Conservation (phyloP, 1,140 invertebrate genomes). For the Scaptomyza montana region DNA sequence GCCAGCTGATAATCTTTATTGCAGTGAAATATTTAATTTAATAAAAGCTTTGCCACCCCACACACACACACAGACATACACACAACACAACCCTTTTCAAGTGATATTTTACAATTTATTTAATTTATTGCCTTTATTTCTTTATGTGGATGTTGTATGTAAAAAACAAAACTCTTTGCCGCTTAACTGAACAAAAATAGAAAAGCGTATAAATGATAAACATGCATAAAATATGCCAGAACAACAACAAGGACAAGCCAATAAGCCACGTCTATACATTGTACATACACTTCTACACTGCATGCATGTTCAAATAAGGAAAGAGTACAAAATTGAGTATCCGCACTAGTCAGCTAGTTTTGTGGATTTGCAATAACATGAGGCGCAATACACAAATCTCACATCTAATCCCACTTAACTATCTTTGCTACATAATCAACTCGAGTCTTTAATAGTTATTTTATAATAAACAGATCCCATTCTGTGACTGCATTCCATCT, state of each 20-base stretch:
- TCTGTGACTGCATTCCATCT: no score
- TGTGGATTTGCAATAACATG: background rate
- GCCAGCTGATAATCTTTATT: slow-evolving; percentile 79
- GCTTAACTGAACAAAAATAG: slow-evolving; percentile 39
- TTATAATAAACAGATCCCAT: no score
- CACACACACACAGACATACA: background rate
- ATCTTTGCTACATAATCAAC: background rate
- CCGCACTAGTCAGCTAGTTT: background rate
- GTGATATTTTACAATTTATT: slow-evolving; percentile 79
- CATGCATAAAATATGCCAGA: slow-evolving; percentile 75
- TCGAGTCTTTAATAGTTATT: background rate
- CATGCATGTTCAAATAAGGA: slow-evolving; percentile 27
- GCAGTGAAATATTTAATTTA: slow-evolving; percentile 80
- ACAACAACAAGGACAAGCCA: slow-evolving; percentile 65
- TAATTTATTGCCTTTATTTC: slow-evolving; percentile 70
- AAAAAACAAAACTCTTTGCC: slow-evolving; percentile 39
- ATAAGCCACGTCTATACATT: slow-evolving; percentile 17
- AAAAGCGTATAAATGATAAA: slow-evolving; percentile 79
- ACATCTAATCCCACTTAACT: background rate
- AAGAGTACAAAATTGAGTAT: slow-evolving; percentile 17
- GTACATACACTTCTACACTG: slow-evolving; percentile 7
- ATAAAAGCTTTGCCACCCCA: slow-evolving; percentile 61
- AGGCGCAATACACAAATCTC: background rate
- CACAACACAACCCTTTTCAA: slow-evolving; percentile 25
- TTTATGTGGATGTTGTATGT: slow-evolving; percentile 13